Conservation (phyloP, 2,113 vertebrate genomes). For the Pteruthius melanotis region DNA sequence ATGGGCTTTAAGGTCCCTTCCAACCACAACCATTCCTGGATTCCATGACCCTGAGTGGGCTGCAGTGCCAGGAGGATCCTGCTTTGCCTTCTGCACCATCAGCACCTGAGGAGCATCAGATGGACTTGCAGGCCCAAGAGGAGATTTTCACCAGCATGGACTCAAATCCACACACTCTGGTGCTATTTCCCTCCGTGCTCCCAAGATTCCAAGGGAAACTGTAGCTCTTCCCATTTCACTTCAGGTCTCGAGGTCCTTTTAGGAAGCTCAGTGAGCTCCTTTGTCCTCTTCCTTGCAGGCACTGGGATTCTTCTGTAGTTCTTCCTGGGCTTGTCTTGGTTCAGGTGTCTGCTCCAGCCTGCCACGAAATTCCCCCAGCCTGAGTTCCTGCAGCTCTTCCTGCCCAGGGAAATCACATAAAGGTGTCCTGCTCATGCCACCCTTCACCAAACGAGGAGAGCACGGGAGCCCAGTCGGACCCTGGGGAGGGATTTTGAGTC, state of each 20-base stretch:
- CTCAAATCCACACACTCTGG: rapidly evolving
- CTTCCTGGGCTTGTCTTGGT: background rate
- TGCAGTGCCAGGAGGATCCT: background rate
- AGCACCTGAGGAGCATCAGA: background rate
- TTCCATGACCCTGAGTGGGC: background rate
- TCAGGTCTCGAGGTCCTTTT: background rate
- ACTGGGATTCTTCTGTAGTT: background rate
- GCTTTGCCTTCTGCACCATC: background rate
- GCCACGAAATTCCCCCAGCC: background rate
- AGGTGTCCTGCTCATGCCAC: background rate
- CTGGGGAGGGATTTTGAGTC: background rate
- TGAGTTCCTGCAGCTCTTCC: background rate
- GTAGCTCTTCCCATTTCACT: background rate
- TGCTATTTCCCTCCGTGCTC: background rate
- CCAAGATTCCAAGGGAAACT: background rate
- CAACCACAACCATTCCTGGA: background rate
- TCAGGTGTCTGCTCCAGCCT: background rate
- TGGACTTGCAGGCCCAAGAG: background rate
- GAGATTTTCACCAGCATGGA: background rate
- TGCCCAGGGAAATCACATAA: background rate
- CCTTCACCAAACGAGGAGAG: background rate
- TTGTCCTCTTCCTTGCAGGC: background rate
- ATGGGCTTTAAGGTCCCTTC: background rate
- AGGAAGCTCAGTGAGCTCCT: background rate
- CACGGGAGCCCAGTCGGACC: background rate